These are phyloP conservation scores for Caenorhabditis latens DNA, from an alignment of 1,140 invertebrate species.

Conservation along the genomic window DNA sequence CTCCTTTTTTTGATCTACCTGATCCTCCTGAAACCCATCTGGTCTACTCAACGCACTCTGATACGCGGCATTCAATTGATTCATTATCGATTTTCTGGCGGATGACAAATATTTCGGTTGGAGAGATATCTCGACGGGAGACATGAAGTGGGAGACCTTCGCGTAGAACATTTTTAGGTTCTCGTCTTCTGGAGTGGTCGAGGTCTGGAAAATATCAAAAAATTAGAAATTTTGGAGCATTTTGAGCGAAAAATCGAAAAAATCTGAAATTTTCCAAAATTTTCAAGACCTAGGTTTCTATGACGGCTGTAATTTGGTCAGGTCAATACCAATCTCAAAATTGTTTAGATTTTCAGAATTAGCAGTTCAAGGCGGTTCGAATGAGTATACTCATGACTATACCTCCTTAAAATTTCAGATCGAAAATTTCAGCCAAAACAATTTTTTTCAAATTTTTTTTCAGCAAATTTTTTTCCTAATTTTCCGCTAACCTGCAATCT, in stretches of 20 bases:
- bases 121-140: slow-evolving; percentile 14
- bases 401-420: no score
- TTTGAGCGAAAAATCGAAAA: no score
- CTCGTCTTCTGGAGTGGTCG: neutral
- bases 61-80: slow-evolving; percentile 28
- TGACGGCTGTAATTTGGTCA: no score
- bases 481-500: slow-evolving; percentile 19
- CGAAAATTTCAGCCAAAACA: no score
- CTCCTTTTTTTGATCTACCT: neutral
- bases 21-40: neutral
- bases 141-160: slow-evolving; percentile 34
- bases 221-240: neutral
- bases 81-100: slow-evolving; percentile 42
- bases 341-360: no score
- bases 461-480: neutral
- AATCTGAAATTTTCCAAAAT: no score
- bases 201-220: neutral
- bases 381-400: no score
- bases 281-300: no score
- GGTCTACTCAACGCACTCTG: neutral
- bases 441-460: no score
- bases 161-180: neutral
- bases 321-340: no score
- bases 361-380: no score
- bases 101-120: slow-evolving; percentile 30